Conservation (phyloP, 2,113 vertebrate genomes). For the Lepus timidus region DNA sequence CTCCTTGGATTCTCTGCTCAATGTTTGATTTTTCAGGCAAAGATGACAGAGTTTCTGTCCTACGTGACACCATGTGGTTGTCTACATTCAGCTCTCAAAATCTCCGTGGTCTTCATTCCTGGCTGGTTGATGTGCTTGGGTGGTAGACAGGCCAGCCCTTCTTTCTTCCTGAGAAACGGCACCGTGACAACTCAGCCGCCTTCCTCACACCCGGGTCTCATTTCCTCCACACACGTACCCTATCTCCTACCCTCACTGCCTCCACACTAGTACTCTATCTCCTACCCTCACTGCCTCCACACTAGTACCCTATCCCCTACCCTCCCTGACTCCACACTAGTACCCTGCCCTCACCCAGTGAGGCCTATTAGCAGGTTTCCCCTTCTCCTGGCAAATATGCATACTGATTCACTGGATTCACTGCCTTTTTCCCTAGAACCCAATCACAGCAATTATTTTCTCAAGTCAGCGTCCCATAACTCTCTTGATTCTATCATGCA, state of each 20-base stretch:
- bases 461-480: constrained; percentile 82
- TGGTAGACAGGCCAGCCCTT: constrained; percentile 60
- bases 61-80: constrained; percentile 64
- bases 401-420: constrained; percentile 85
- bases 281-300: constrained; percentile 59
- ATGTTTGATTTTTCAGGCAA: constrained; percentile 47
- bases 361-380: constrained; percentile 83
- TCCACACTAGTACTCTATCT: constrained; percentile 67
- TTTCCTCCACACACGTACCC: constrained; percentile 67
- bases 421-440: constrained; percentile 84
- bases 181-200: constrained; percentile 43
- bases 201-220: constrained; percentile 51
- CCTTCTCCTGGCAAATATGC: constrained; percentile 86
- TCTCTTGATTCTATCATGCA: constrained; percentile 88
- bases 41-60: constrained; percentile 69
- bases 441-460: constrained; percentile 75
- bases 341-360: constrained; percentile 49
- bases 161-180: constrained; percentile 46
- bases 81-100: constrained; percentile 65
- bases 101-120: constrained; percentile 73
- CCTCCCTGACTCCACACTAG: too few relatives aligned
- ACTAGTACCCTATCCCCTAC: too few relatives aligned
- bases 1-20: constrained; percentile 33
- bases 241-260: constrained; percentile 78
- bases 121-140: constrained; percentile 45